These are phyloP conservation scores for Corythoichthys intestinalis DNA, from an alignment of 2,113 vertebrate species.

Conservation along the genomic window DNA sequence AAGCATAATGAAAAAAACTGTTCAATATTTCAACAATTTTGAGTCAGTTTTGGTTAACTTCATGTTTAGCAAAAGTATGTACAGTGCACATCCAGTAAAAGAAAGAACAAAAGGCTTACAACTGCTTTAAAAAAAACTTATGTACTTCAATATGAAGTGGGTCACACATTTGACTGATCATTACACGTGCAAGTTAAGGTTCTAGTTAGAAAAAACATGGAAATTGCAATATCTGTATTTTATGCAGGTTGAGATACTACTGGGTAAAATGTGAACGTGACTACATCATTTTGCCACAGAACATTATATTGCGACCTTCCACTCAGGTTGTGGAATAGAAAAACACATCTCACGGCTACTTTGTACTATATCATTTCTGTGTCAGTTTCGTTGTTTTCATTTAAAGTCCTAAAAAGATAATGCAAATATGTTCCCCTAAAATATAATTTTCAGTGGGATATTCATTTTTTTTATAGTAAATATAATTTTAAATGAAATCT, in stretches of 20 bases:
- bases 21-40: neutral
- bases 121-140: neutral
- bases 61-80: neutral
- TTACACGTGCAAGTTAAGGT: neutral
- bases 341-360: neutral
- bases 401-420: neutral
- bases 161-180: neutral
- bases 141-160: constrained; percentile 6
- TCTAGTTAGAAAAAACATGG: neutral
- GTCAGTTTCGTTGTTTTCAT: neutral
- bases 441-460: neutral
- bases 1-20: neutral
- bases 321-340: neutral
- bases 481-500: too few species aligned
- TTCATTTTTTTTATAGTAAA: too few species aligned
- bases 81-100: neutral
- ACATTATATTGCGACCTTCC: neutral
- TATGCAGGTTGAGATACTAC: neutral
- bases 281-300: too few species aligned
- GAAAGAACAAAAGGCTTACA: neutral
- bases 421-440: neutral
- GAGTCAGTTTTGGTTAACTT: neutral
- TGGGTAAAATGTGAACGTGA: neutral
- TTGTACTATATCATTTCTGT: neutral
- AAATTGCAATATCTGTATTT: neutral